A percentile compares a stretch with the other conserved stretches of the same genome.
These are phyloP conservation scores for Lathamus discolor DNA, from an alignment of 2,113 vertebrate genomes.

Conservation along the genomic window DNA sequence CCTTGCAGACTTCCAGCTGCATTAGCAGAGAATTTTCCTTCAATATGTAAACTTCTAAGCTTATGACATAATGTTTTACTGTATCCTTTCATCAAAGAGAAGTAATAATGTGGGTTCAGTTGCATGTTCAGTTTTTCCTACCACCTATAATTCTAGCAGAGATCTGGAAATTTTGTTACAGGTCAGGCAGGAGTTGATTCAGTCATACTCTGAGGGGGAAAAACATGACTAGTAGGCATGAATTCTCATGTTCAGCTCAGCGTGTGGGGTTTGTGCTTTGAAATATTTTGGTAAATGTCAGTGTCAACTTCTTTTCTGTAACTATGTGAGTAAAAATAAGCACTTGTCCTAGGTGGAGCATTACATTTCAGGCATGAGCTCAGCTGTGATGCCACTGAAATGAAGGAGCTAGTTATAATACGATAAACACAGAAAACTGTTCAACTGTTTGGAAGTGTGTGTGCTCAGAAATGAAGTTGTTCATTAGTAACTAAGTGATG, in stretches of 20 bases:
- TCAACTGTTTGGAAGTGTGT: not conserved
- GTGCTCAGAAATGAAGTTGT: not conserved
- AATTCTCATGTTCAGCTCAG: conserved; percentile 17
- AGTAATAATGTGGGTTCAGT: not conserved
- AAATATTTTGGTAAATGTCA: conserved; percentile 60
- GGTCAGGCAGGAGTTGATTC: not conserved
- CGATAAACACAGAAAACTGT: conserved; percentile 11
- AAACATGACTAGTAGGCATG: not conserved
- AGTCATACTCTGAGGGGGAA: not conserved
- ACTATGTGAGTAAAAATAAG: conserved; percentile 54
- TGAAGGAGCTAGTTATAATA: not conserved
- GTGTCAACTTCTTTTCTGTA: conserved; percentile 14
- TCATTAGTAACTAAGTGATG: not conserved
- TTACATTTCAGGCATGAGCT: not conserved
- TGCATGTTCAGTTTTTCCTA: not conserved
- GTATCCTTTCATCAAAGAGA: not conserved
- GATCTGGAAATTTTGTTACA: not conserved
- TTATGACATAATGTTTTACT: not conserved
- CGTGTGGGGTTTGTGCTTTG: not conserved
- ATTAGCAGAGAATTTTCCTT: not conserved
- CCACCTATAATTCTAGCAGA: not conserved
- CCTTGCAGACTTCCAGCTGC: not conserved
- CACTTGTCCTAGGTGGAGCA: conserved; percentile 19
- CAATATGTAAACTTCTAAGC: not conserved
- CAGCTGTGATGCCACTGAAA: conserved; percentile 3